Evolutionary conservation across 2,888 invertebrate species (phyloP), one percentile per base, ranked within the genome.

Genomic region (Coleophora flavipennella): DNA sequence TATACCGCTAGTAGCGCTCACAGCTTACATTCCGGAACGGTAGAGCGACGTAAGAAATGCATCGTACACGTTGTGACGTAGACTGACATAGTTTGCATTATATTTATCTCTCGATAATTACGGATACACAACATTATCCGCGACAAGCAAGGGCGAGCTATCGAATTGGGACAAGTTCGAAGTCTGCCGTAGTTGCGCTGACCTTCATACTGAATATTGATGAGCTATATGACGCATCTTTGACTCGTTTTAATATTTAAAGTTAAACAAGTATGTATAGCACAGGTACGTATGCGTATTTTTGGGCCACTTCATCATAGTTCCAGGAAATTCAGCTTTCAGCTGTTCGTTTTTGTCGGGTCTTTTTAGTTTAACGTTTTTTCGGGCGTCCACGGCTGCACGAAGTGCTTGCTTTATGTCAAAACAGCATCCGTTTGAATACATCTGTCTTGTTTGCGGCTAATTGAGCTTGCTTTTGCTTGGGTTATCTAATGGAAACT

Each of bases 131-230:
- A 52, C 52, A 55, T 58, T 55, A 55, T 41, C 39, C 42, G 41
- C 44, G 45, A 50, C 67, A 68, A 70, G 68, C 67, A 68, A 70
- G 68, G 67, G 54, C 67, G 52, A 43, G 59, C 74, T 75, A 73
- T 72, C 71, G 55, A 71, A 67, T 62, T 62, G 57, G 67, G 61
- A 57, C 70, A 66, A 64, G 64, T 72, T 70, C 56, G 53, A 35
- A 13, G 25, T 32, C n/a, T 20, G 31, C 8, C n/a, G 25, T 36
- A 26, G 35, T 36, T 28, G 2, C 35, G 3, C 3, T 20, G 20
- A 20, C 20, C 10, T 33, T n/a, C n/a, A n/a, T 20, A 20, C 6
- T 3, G 20, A 20, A 20, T 20, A 20, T 20, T 20, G 20, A 20
- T 20, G 20, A 20, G 20, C 20, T 20, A 6, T 20, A 20, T 20